Base-by-base conservation (phyloP, 1,140 invertebrate genomes). In the Cydia amplana region DNA sequence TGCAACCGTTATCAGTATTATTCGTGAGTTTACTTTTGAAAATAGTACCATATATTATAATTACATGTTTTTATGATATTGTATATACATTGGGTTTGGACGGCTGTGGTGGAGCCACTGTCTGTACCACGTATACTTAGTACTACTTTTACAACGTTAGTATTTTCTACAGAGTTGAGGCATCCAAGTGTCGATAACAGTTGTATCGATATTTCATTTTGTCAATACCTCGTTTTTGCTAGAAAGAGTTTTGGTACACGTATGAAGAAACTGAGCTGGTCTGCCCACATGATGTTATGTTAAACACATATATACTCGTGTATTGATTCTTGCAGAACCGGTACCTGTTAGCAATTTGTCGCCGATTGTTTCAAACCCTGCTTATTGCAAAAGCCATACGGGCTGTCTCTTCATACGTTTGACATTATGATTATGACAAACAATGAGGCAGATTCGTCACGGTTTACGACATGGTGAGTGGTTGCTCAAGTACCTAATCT, bases 361-460 rank as follows among this genome's bases (percentile, higher is more conserved):
- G 65, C 23, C 65, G 32, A 70, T 70, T 70, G 65, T 70, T 70
- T 43, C 32, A 40, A 28, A 32, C 32, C 18, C 16, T 70, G n/a
- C 65, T 36, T 70, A 70, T 70, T 70, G 65, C 65, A 43, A 70
- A 70, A 70, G n/a, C 2, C 32, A 18, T 18, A 43, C 32, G 32
- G 65, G 65, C 28, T 20, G 32, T 70, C 28, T 70, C 65, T 70
- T 70, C 65, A 70, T 70, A 40, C 3, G 28, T 40, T 70, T 70
- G 65, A 70, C 65, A 70, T 70, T 70, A 70, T 70, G 65, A 70
- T 70, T 70, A 70, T 70, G 65, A 70, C 36, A 70, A 70, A 70
- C 65, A 70, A 70, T 70, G 65, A 70, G 65, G 65, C 65, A 70
- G 36, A 70, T 70, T 70, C 65, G 65, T 43, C 43, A 70, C 65